These are phyloP conservation scores for Phaethornis superciliosus DNA, from an alignment of 2,113 vertebrate species.

Conservation along the genomic window DNA sequence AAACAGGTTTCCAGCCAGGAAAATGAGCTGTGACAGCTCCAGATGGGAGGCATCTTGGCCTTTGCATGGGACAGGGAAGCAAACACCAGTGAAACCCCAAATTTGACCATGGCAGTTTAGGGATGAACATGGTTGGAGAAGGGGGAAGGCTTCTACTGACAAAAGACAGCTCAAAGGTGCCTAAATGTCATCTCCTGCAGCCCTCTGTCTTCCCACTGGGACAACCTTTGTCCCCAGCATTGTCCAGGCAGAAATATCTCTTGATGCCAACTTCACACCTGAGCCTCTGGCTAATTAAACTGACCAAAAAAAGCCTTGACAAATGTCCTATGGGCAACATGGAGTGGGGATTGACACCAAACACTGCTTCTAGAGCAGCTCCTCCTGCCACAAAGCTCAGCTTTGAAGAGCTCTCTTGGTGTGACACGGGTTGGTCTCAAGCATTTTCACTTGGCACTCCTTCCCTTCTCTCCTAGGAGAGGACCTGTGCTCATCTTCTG, in stretches of 20 bases:
- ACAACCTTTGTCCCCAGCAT: background rate
- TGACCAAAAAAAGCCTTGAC: background rate
- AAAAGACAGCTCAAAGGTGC: background rate
- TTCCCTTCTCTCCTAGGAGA: background rate
- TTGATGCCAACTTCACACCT: background rate
- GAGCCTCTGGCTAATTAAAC: background rate
- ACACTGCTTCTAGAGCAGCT: background rate
- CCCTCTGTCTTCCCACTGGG: fast-evolving
- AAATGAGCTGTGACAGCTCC: background rate
- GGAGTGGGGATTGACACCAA: background rate
- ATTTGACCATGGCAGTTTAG: background rate
- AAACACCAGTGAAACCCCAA: background rate
- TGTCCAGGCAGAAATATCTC: background rate
- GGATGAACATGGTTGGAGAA: background rate
- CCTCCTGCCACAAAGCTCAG: background rate
- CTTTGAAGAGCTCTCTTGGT: background rate
- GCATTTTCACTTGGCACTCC: background rate
- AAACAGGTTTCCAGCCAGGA: background rate
- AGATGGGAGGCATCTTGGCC: background rate
- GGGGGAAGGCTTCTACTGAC: background rate
- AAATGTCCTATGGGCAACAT: background rate
- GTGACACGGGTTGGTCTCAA: background rate
- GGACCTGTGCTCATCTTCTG: background rate
- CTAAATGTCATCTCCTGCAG: background rate
- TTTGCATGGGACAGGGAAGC: background rate